Evolutionary conservation across 2,797 vertebrate species (phyloP).

Genomic region (Sciaenops ocellatus): DNA sequence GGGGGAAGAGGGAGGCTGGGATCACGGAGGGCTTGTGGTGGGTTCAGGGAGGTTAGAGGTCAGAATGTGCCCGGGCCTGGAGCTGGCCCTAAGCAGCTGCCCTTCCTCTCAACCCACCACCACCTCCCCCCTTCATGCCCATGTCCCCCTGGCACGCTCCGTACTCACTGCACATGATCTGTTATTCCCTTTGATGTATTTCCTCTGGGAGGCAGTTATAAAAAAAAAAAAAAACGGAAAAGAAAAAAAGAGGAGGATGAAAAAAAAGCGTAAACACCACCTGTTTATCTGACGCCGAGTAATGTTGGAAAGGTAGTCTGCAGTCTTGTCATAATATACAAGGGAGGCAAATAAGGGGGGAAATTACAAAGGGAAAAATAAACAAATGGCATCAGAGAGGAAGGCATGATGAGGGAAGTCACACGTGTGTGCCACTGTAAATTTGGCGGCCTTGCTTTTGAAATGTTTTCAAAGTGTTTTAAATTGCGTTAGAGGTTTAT

Average conservation of each 20-base stretch:
- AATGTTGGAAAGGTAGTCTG: constrained; percentile 67
- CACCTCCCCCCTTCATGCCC: constrained; percentile 30
- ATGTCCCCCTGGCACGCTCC: constrained; percentile 70
- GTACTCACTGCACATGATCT: constrained; percentile 78
- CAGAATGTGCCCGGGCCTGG: constrained; percentile 69
- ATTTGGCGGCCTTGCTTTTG: constrained; percentile 35
- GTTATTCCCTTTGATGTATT: constrained; percentile 83
- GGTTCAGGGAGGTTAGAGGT: constrained; percentile 73
- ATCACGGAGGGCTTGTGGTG: constrained; percentile 31
- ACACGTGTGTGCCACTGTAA: constrained; percentile 29
- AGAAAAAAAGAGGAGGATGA: constrained; percentile 27
- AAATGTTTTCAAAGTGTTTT: constrained; percentile 61
- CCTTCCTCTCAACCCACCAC: constrained; percentile 13
- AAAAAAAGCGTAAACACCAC: constrained; percentile 79
- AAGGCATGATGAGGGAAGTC: constrained; percentile 23
- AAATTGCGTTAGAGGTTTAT: constrained; percentile 36
- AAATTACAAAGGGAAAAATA: constrained; percentile 60
- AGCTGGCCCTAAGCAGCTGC: constrained; percentile 71
- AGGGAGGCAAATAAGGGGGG: constrained; percentile 55
- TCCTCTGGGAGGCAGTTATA: constrained; percentile 70
- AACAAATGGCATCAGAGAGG: constrained; percentile 64
- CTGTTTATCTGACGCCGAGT: constrained; percentile 78
- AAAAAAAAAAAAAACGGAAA: constrained; percentile 38
- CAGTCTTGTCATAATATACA: constrained; percentile 72
- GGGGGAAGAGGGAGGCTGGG: constrained; percentile 19